These are phyloP conservation scores for Actinia equina DNA, from an alignment of 64 coral and sea anemone species.

Conservation along the genomic window DNA sequence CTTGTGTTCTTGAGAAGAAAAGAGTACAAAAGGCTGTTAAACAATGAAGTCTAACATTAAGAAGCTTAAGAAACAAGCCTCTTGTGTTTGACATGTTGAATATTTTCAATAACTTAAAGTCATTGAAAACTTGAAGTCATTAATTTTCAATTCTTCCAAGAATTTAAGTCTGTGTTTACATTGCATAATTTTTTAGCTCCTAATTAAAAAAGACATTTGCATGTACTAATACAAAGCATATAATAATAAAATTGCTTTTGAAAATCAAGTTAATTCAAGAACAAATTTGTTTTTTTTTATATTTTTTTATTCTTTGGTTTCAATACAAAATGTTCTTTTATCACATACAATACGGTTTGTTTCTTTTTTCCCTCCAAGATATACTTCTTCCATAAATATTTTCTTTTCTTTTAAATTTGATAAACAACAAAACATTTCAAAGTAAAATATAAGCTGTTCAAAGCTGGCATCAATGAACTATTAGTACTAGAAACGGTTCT, in stretches of 20 bases:
- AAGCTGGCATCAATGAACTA: background rate
- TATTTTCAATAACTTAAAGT: too few species aligned
- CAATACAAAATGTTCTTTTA: background rate
- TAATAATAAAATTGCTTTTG: too few species aligned
- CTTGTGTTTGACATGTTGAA: too few species aligned
- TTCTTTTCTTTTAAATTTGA: background rate
- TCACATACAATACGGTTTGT: background rate
- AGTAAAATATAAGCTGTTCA: background rate
- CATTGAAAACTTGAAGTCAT: too few species aligned
- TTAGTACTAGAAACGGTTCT: background rate
- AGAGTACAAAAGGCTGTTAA: background rate
- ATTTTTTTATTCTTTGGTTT: background rate
- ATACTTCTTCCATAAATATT: background rate
- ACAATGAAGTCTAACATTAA: background rate
- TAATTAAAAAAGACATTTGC: background rate
- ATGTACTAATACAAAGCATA: too few species aligned
- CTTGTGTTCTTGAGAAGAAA: background rate
- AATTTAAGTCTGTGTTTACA: background rate
- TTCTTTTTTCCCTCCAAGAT: background rate
- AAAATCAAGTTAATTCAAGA: background rate
- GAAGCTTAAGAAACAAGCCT: background rate
- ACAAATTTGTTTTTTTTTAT: background rate
- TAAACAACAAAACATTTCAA: background rate
- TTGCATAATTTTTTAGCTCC: background rate
- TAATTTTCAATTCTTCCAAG: background rate